These are phyloP conservation scores for Ditylenchus dipsaci DNA, from an alignment of 1,140 invertebrate genomes.

Conservation along the genomic window DNA sequence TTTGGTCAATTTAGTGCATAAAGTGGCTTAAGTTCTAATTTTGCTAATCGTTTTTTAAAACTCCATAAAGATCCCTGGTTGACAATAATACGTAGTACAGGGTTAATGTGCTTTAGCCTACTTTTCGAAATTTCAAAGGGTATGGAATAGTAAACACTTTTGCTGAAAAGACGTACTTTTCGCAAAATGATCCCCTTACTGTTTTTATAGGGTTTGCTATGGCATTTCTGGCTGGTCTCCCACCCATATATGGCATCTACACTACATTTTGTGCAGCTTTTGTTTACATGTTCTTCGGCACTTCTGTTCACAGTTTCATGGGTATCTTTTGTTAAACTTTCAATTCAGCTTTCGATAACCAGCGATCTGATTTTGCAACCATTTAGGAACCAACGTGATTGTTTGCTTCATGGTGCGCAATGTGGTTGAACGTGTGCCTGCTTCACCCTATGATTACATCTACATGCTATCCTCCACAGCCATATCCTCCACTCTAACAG, in stretches of 20 bases:
- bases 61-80: too few relatives aligned
- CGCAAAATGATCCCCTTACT: too few relatives aligned
- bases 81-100: too few relatives aligned
- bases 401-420: slow-evolving; percentile 41
- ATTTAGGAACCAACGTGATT: slow-evolving; percentile 42
- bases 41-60: too few relatives aligned
- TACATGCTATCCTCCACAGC: neutral
- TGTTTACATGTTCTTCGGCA: slow-evolving; percentile 82
- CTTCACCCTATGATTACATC: neutral
- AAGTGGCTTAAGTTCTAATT: too few relatives aligned
- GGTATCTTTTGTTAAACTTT: slow-evolving; percentile 62
- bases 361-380: slow-evolving; percentile 10
- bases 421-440: slow-evolving; percentile 20
- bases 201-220: slow-evolving; percentile 81
- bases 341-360: neutral
- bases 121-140: too few relatives aligned
- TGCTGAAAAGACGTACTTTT: too few relatives aligned
- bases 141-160: too few relatives aligned
- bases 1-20: too few relatives aligned
- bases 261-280: slow-evolving; percentile 89
- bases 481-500: neutral
- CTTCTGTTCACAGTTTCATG: slow-evolving; percentile 83
- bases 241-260: slow-evolving; percentile 82
- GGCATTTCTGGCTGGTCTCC: slow-evolving; percentile 77
- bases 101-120: too few relatives aligned